Base-by-base conservation (phyloP, 2,888 invertebrate genomes). In the Athalia circularis region DNA sequence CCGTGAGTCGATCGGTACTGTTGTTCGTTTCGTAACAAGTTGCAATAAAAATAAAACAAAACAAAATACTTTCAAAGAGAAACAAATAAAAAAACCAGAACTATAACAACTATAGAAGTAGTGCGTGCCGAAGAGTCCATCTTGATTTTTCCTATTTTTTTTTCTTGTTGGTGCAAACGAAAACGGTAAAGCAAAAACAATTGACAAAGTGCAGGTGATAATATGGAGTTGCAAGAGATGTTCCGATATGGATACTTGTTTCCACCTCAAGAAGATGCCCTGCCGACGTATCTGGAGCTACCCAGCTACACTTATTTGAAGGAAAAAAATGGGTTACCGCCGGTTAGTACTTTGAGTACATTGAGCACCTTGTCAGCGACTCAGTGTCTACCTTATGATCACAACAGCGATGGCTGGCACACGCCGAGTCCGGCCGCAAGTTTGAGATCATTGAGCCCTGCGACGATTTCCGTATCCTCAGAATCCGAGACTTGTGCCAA, bases 191-290 rank as follows among this genome's bases (percentile, higher is more conserved):
- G 6, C 11, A 47, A 13, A 7, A 11, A 45, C 9, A n/a, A 65
- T 8, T n/a, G 5, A 48, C 3, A 62, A 50, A 50, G 7, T 68
- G 29, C 4, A 7, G 67, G 67, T 68, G 52, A 68, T 29, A 29
- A 29, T n/a, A 90, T 89, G 90, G 89, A 90, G 79, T 85, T 89
- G 8, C 89, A 89, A 77, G 89, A 90, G 80, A 88, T 90, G 89
- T 90, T 90, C 82, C 88, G 89, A 67, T 90, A 89, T 80, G 89
- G 89, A 81, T 90, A 90, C 84, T 86, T 88, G 86, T 89, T 85
- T 74, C 88, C 89, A 64, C 84, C 88, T 8, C 88, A 88, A 75
- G 88, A 89, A 78, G 87, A 89, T 65, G 83, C 83, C 45, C 80
- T 85, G 6, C 80, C 86, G 50, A 83, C 85, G 1, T 89, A 89